Percentiles rank a stretch among this genome's conserved stretches.
phyloP scores from a whole-genome alignment of 2,888 invertebrate species.

The Conops quadrifasciatus region DNA sequence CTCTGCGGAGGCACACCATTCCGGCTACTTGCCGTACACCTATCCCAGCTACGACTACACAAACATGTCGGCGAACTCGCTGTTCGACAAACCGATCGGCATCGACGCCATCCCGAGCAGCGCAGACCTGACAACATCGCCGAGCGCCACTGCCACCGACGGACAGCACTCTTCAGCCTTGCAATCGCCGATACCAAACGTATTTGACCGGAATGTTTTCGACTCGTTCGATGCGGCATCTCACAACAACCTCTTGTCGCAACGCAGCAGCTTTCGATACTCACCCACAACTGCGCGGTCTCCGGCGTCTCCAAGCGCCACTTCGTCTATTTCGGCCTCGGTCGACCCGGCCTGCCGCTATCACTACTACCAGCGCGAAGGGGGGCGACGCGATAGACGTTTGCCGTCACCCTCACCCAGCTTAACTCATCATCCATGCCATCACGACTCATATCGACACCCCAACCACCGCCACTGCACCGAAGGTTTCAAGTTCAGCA shows the following conservation, averaged over 20 bases:
- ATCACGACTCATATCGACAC: slow-evolving; percentile 49
- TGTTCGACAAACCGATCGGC: slow-evolving; percentile 60
- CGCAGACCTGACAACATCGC: slow-evolving; percentile 27
- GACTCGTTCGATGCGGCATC: slow-evolving; percentile 62
- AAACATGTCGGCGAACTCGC: slow-evolving; percentile 64
- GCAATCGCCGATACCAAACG: slow-evolving; percentile 49
- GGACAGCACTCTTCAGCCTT: slow-evolving; percentile 56
- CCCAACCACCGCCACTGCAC: slow-evolving; percentile 55
- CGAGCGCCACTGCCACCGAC: slow-evolving; percentile 45
- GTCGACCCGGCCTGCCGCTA: slow-evolving; percentile 50
- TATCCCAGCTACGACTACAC: slow-evolving; percentile 63
- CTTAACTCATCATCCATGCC: slow-evolving; percentile 23
- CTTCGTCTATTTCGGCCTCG: slow-evolving; percentile 51
- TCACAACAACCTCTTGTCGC: slow-evolving; percentile 59
- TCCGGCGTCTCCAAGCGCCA: slow-evolving; percentile 54
- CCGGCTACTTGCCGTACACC: slow-evolving; percentile 59
- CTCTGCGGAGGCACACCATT: slow-evolving; percentile 59
- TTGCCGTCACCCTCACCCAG: slow-evolving; percentile 23
- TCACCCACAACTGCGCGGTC: slow-evolving; percentile 49
- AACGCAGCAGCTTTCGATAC: slow-evolving; percentile 51
- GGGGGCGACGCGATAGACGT: slow-evolving; percentile 21
- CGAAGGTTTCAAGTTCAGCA: slow-evolving; percentile 62
- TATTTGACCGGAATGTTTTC: slow-evolving; percentile 47
- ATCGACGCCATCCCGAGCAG: slow-evolving; percentile 57
- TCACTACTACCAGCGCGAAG: slow-evolving; percentile 23